Base-by-base conservation (phyloP, 2,113 vertebrate species). In the Gopherus flavomarginatus region DNA sequence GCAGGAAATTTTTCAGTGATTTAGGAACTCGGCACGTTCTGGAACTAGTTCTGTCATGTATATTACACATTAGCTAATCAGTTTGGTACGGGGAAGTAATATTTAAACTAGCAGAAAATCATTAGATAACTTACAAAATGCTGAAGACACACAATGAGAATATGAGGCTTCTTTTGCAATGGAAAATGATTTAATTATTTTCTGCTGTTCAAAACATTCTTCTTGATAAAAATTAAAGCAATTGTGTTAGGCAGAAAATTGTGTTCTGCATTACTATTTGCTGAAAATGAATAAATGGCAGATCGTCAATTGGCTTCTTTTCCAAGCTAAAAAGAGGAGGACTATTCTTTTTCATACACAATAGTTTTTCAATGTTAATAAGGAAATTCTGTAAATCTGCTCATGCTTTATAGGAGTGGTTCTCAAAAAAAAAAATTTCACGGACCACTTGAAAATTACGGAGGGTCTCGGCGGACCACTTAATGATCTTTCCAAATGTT, bases 41-140 rank as follows among this genome's bases (percentile, higher is more conserved):
- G 87, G 38, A 90, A 96, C 72, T 31, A 44, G 75, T 90, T 94
- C 90, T 69, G 53, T 65, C 42, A 2, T 35, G 57, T 52, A 14
- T 95, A 69, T 95, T 96, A 94, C 77, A 89, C 31, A 50, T 89
- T 86, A 49, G 89, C 85, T 95, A 94, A 97, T 98, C 96, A 56
- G 81, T 97, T 98, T 91, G 84, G 88, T 95, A 80, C 52, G 94
- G 94, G 75, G 92, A 97, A 95, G 87, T 88, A 91, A 96, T 95
- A 96, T 95, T 97, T 97, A 98, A 98, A 95, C 6, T 5, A 97
- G 95, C 93, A 98, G 95, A 98, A 98, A 98, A 98, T 97, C 96
- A 97, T 98, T 98, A 96, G 27, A 79, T 94, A 94, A 95, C 97
- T 95, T 94, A 97, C 86, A 94, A 96, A 97, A 95, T 4, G 1